These are phyloP conservation scores for Trypoxylus dichotomus DNA, from an alignment of 1,140 invertebrate species.

Conservation along the genomic window DNA sequence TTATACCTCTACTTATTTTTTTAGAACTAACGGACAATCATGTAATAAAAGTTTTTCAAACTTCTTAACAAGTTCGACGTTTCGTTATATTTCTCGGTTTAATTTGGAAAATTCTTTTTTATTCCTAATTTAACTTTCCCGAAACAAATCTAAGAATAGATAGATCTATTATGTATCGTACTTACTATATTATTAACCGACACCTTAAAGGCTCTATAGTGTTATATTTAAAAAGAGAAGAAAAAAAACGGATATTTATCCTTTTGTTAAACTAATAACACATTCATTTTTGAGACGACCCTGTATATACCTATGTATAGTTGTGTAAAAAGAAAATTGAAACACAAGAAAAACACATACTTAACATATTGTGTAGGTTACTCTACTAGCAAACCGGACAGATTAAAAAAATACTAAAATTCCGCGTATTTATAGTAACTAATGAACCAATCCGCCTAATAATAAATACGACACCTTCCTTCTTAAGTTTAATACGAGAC, in stretches of 20 bases:
- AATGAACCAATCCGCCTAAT: too few relatives aligned
- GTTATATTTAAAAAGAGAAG: not conserved
- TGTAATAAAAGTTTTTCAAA: conserved; percentile 12
- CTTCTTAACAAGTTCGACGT: not conserved
- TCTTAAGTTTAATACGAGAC: too few relatives aligned
- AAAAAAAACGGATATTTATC: not conserved
- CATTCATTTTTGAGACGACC: conserved; percentile 27
- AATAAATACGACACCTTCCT: too few relatives aligned
- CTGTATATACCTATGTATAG: conserved; percentile 55
- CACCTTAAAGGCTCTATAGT: not conserved
- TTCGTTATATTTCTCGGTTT: not conserved
- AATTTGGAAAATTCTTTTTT: not conserved
- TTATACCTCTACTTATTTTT: conserved; percentile 26
- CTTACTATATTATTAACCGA: conserved; percentile 17
- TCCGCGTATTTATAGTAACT: too few relatives aligned
- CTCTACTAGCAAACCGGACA: not conserved
- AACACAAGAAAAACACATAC: not conserved
- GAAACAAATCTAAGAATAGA: not conserved
- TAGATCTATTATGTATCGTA: not conserved
- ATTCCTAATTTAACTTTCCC: not conserved
- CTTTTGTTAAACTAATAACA: not conserved
- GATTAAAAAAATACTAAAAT: too few relatives aligned
- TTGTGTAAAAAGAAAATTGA: conserved; percentile 45
- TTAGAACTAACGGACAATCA: conserved; percentile 30
- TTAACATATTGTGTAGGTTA: not conserved